Percentiles rank a stretch among this genome's conserved stretches.
These are phyloP conservation scores for Theonella swinhoei DNA, from an alignment of 37 sponge, comb jelly and placozoan genomes.

Conservation along the genomic window DNA sequence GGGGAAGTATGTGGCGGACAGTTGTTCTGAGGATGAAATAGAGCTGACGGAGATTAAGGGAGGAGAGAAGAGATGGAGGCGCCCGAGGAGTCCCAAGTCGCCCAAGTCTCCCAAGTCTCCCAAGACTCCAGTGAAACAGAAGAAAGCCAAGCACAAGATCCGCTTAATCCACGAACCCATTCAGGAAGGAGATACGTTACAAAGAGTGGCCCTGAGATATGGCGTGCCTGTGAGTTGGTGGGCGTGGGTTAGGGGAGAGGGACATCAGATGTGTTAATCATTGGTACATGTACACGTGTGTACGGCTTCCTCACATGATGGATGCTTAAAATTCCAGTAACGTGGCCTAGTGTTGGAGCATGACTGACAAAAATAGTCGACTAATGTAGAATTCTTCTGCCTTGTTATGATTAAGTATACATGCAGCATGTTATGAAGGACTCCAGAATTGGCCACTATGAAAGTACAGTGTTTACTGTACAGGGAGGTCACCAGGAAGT, in stretches of 20 bases:
- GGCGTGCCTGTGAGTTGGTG: slow-evolving; percentile 53
- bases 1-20: slow-evolving; percentile 35
- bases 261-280: neutral
- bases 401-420: too few relatives aligned
- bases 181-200: slow-evolving; percentile 67
- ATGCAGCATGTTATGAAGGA: too few relatives aligned
- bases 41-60: slow-evolving; percentile 49
- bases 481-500: too few relatives aligned
- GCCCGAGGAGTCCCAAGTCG: slow-evolving; percentile 11
- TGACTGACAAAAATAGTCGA: too few relatives aligned
- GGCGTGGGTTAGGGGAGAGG: too few relatives aligned
- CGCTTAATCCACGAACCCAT: slow-evolving; percentile 62
- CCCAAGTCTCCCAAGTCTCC: slow-evolving; percentile 25
- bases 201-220: slow-evolving; percentile 77
- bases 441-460: too few relatives aligned
- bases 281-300: neutral
- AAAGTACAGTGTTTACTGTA: too few relatives aligned
- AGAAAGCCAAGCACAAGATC: slow-evolving; percentile 7
- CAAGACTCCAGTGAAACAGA: neutral
- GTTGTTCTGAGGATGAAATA: slow-evolving; percentile 48
- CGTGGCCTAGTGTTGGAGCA: too few relatives aligned
- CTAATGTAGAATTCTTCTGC: too few relatives aligned
- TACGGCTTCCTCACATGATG: too few relatives aligned
- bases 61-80: slow-evolving; percentile 6
- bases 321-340: too few relatives aligned